These are phyloP conservation scores for Ctenochaetus hawaiiensis DNA, from an alignment of 2,797 vertebrate species.

Conservation along the genomic window DNA sequence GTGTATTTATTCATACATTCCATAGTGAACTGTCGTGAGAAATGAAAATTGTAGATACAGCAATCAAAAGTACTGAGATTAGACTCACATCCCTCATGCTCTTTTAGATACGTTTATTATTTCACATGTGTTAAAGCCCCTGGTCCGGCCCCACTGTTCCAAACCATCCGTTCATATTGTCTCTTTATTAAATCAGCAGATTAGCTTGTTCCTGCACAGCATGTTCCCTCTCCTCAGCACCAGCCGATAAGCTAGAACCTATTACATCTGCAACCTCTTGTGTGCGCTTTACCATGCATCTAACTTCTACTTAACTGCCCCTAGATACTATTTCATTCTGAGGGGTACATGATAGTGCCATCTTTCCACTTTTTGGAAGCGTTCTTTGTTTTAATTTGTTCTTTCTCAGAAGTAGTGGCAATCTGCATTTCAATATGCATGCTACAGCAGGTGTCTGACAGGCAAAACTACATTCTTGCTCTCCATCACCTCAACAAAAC, in stretches of 20 bases:
- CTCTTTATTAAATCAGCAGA: constrained; percentile 71
- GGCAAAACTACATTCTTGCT: constrained; percentile 51
- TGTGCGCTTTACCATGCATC: constrained; percentile 14
- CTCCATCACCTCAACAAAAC: constrained; percentile 19
- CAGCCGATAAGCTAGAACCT: constrained; percentile 36
- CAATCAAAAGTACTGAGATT: background rate
- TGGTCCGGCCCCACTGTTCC: constrained; percentile 36
- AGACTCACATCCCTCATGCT: background rate
- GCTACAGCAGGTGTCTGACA: constrained; percentile 49
- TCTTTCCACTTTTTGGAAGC: constrained; percentile 12
- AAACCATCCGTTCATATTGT: constrained; percentile 50
- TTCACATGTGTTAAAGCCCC: constrained; percentile 17
- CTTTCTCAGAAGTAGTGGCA: constrained; percentile 10
- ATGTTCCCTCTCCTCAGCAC: constrained; percentile 53
- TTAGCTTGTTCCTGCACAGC: constrained; percentile 63
- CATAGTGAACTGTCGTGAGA: no score
- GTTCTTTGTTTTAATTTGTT: constrained; percentile 35
- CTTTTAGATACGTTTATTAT: constrained; percentile 2
- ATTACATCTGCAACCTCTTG: constrained; percentile 42
- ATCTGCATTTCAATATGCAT: constrained; percentile 49
- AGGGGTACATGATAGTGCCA: background rate
- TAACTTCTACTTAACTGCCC: constrained; percentile 6
- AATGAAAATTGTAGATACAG: background rate
- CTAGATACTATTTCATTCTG: background rate
- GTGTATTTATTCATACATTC: background rate